A percentile compares a stretch with the other conserved stretches of the same genome.
phyloP scores from a whole-genome alignment of 2,888 invertebrate species.

The Shargacucullia verbasci region DNA sequence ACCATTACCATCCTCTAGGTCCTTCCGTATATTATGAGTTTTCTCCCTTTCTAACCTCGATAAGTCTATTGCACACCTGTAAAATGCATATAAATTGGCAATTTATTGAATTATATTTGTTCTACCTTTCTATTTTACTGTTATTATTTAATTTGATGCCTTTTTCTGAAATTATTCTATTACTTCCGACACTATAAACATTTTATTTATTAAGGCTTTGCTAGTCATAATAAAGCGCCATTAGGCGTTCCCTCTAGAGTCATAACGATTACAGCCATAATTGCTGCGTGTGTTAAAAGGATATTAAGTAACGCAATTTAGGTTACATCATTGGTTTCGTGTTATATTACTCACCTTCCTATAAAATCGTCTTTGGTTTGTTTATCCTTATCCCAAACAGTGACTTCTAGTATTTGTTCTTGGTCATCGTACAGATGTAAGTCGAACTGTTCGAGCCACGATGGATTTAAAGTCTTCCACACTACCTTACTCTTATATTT shows the following conservation, averaged over 20 bases:
- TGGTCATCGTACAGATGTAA: slow-evolving; percentile 98
- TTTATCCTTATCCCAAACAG: slow-evolving; percentile 96
- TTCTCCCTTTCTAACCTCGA: slow-evolving; percentile 95
- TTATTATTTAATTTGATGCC: background rate
- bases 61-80: slow-evolving; percentile 95
- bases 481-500: slow-evolving; percentile 98
- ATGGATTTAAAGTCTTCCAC: slow-evolving; percentile 95
- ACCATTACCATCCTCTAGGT: slow-evolving; percentile 96
- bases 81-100: slow-evolving; percentile 51
- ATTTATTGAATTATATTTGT: background rate
- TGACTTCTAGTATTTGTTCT: slow-evolving; percentile 96
- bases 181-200: slow-evolving; percentile 1
- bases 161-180: background rate
- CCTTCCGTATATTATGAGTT: slow-evolving; percentile 96
- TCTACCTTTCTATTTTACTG: no score
- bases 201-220: slow-evolving; percentile 8
- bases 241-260: slow-evolving; percentile 1
- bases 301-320: slow-evolving; percentile 16
- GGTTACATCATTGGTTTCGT: background rate
- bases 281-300: slow-evolving; percentile 14
- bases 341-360: slow-evolving; percentile 89
- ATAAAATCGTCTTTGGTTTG: slow-evolving; percentile 96
- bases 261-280: slow-evolving; percentile 9
- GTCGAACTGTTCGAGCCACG: slow-evolving; percentile 99
- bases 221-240: slow-evolving; percentile 4